Evolutionary conservation across 2,888 invertebrate genomes (phyloP).

Genomic region (Bibio marci): DNA sequence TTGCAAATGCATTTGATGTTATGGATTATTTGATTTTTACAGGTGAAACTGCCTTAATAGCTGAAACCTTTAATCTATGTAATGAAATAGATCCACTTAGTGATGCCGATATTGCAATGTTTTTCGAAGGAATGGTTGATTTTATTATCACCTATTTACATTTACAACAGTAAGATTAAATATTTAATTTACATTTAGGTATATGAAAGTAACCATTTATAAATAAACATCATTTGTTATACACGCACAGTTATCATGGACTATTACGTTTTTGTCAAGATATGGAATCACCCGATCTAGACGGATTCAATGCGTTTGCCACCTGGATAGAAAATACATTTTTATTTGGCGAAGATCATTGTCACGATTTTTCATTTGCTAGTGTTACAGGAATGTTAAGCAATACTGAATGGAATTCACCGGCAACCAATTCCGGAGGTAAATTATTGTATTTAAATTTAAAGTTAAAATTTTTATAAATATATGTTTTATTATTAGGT

Average conservation of each 20-base stretch:
- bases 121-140: not conserved
- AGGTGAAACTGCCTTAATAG: not conserved
- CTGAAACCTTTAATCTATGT: not conserved
- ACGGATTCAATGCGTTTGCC: not conserved
- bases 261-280: not conserved
- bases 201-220: too few relatives aligned
- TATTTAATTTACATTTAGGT: too few relatives aligned
- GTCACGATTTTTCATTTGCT: not conserved
- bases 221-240: too few relatives aligned
- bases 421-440: not conserved
- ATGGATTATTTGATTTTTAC: not conserved
- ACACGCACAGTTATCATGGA: not conserved
- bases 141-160: not conserved
- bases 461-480: too few relatives aligned
- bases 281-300: not conserved
- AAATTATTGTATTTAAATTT: too few relatives aligned
- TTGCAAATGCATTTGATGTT: not conserved
- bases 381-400: not conserved
- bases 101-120: not conserved
- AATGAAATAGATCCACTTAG: not conserved
- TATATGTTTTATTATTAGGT: not conserved
- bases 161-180: not conserved
- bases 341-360: not conserved
- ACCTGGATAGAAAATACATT: not conserved
- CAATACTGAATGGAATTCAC: not conserved